Percentiles rank a stretch among this genome's conserved stretches.
Evolutionary conservation across 2,113 vertebrate species (phyloP).

Genomic region (Coracopsis vasa): DNA sequence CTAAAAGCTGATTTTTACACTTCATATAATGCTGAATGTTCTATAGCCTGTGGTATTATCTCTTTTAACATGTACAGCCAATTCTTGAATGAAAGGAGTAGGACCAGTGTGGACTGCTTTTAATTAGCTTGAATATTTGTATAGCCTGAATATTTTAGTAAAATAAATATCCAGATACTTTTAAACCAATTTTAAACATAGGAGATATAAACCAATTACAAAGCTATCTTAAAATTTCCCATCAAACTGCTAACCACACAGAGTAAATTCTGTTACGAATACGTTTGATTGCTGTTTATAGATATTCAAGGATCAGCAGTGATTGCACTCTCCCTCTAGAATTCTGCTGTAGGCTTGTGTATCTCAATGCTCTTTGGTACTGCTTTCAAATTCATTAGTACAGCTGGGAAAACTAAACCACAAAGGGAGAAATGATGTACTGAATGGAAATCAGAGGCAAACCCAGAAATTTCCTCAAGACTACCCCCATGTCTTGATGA

Average conservation of each 20-base stretch:
- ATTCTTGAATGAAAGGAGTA: background rate
- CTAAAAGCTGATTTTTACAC: background rate
- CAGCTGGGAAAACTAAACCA: background rate
- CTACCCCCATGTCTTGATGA: background rate
- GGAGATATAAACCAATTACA: slow-evolving; percentile 3
- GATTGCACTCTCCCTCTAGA: background rate
- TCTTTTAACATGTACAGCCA: background rate
- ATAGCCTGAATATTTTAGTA: slow-evolving; percentile 19
- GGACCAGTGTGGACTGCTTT: background rate
- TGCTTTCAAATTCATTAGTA: background rate
- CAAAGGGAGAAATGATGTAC: background rate
- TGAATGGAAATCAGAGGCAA: background rate
- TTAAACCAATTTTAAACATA: slow-evolving; percentile 20
- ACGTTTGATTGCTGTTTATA: background rate
- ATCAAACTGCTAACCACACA: background rate
- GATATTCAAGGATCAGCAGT: background rate
- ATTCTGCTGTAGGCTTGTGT: background rate
- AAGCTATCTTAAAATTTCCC: background rate
- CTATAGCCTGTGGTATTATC: background rate
- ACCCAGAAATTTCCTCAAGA: background rate
- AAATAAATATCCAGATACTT: slow-evolving; percentile 9
- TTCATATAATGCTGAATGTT: background rate
- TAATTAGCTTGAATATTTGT: slow-evolving; percentile 36
- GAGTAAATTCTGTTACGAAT: background rate
- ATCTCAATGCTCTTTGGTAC: background rate